Conservation (phyloP, 2,888 invertebrate genomes). For the Biston stratarius region DNA sequence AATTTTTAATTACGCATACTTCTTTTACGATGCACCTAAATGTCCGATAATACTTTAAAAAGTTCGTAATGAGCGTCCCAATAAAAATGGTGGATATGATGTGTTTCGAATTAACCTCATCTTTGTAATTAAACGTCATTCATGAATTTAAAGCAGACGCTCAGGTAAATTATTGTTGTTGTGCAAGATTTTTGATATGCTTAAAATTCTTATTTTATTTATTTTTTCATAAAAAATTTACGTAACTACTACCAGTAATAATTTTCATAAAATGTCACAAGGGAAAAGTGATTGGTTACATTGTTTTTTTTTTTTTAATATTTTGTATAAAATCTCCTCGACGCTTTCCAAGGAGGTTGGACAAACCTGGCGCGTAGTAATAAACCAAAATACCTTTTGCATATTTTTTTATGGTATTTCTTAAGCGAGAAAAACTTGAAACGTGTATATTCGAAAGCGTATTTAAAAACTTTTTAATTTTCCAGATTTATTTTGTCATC, state of each 20-base stretch:
- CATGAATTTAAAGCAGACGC: slow-evolving; percentile 24
- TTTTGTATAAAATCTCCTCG: too few relatives aligned
- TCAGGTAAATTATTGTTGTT: background rate
- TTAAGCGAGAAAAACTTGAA: background rate
- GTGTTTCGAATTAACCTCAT: slow-evolving; percentile 40
- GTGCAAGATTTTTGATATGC: slow-evolving; percentile 10
- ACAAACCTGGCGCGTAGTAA: too few relatives aligned
- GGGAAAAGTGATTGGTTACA: background rate
- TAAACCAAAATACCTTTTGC: too few relatives aligned
- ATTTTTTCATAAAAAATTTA: background rate
- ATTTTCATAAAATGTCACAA: background rate
- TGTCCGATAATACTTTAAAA: slow-evolving; percentile 36
- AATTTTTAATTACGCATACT: slow-evolving; percentile 33
- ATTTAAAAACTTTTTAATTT: background rate
- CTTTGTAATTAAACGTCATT: slow-evolving; percentile 37
- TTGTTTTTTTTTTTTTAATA: background rate
- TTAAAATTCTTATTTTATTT: background rate
- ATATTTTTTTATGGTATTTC: too few relatives aligned
- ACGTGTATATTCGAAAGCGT: background rate
- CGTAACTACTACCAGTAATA: background rate
- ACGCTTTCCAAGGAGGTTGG: too few relatives aligned
- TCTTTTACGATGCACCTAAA: slow-evolving; percentile 28
- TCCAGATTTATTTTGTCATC: slow-evolving; percentile 3
- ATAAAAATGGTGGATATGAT: slow-evolving; percentile 45
- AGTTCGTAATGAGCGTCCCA: slow-evolving; percentile 38